Conservation (phyloP, 2,888 invertebrate species). For the Trichogramma dendrolimi region DNA sequence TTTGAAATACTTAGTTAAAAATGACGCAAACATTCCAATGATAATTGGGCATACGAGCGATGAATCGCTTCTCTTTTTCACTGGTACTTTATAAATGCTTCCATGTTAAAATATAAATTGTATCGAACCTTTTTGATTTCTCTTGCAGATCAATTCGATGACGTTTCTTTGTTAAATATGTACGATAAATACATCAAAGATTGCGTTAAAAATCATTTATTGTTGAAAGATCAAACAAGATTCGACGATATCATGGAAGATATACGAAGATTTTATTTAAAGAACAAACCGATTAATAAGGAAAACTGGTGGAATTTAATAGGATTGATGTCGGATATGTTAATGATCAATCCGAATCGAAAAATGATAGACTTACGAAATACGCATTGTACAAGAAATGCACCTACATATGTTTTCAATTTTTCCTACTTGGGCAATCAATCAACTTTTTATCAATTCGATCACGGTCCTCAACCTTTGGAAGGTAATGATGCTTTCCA, state of each 20-base stretch:
- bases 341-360: slow-evolving; percentile 52
- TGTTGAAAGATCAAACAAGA: slow-evolving; percentile 37
- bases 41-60: slow-evolving; percentile 9
- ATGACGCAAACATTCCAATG: slow-evolving; percentile 12
- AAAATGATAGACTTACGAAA: slow-evolving; percentile 33
- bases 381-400: background rate
- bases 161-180: slow-evolving; percentile 3
- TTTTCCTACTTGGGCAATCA: slow-evolving; percentile 52
- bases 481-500: slow-evolving; percentile 4
- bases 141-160: slow-evolving; percentile 5
- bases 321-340: slow-evolving; percentile 47
- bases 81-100: background rate
- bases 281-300: slow-evolving; percentile 44
- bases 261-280: slow-evolving; percentile 55
- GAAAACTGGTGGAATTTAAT: slow-evolving; percentile 13
- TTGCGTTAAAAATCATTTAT: slow-evolving; percentile 49
- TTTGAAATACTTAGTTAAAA: background rate
- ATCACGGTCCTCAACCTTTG: slow-evolving; percentile 13
- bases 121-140: background rate
- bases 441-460: slow-evolving; percentile 11
- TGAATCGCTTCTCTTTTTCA: slow-evolving; percentile 2
- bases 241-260: slow-evolving; percentile 42
- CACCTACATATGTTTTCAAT: slow-evolving; percentile 58
- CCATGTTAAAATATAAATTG: background rate
- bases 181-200: slow-evolving; percentile 44